phyloP scores from a whole-genome alignment of 2,888 invertebrate species.

The Drepanosiphum platanoidis region DNA sequence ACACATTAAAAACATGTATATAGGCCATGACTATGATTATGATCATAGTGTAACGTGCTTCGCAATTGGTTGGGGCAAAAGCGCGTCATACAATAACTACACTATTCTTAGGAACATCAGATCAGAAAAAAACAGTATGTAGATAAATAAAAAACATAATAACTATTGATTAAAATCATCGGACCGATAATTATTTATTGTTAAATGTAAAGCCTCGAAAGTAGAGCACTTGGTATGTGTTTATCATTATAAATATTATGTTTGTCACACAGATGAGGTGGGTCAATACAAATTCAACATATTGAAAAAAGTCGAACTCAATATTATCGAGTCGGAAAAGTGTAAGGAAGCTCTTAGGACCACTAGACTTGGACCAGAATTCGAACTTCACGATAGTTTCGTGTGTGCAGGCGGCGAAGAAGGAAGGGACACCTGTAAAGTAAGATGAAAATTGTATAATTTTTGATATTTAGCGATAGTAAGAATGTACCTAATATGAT shows the following conservation, averaged over 20 bases:
- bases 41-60: slow-evolving; percentile 71
- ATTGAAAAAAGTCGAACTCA: slow-evolving; percentile 78
- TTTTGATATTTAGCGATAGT: too few relatives aligned
- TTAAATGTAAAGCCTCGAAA: too few relatives aligned
- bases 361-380: slow-evolving; percentile 76
- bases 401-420: slow-evolving; percentile 82
- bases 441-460: slow-evolving; percentile 65
- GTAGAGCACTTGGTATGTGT: not conserved
- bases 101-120: not conserved
- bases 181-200: too few relatives aligned
- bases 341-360: slow-evolving; percentile 74
- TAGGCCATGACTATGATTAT: slow-evolving; percentile 70
- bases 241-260: not conserved
- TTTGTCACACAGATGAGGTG: slow-evolving; percentile 68
- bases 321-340: slow-evolving; percentile 72
- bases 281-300: slow-evolving; percentile 76
- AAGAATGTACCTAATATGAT: too few relatives aligned
- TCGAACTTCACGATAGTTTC: slow-evolving; percentile 77
- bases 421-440: slow-evolving; percentile 80
- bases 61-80: slow-evolving; percentile 85
- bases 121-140: slow-evolving; percentile 10
- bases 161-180: too few relatives aligned
- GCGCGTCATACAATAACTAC: slow-evolving; percentile 72
- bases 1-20: slow-evolving; percentile 78
- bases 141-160: not conserved